Conservation (phyloP, 2,113 vertebrate genomes). For the Cynopterus brachyotis region DNA sequence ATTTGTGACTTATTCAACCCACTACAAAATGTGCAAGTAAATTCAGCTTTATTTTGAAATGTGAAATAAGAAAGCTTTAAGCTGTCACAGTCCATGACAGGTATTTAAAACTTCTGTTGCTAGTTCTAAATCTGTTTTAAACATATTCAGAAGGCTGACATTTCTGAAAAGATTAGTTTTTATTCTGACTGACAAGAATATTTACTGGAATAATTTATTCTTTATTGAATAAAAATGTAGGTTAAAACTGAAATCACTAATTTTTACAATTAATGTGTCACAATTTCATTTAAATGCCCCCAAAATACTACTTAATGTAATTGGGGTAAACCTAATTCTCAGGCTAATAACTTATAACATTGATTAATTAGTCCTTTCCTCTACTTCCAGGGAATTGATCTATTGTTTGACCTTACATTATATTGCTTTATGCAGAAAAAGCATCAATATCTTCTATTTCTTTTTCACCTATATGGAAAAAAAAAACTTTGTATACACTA, state of each 20-base stretch:
- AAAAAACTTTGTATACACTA: neutral
- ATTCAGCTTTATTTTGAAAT: neutral
- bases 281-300: neutral
- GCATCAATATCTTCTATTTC: neutral
- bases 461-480: neutral
- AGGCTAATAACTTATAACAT: neutral
- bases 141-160: neutral
- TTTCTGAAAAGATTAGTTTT: neutral
- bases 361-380: neutral
- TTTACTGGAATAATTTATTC: neutral
- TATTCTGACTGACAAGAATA: neutral
- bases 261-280: neutral
- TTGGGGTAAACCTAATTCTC: neutral
- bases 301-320: neutral
- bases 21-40: neutral
- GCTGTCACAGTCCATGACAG: neutral
- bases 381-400: rapidly evolving
- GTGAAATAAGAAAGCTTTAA: neutral
- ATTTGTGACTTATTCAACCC: neutral
- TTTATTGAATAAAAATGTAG: neutral
- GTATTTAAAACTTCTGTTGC: constrained; percentile 28
- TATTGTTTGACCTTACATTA: neutral
- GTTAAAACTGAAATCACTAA: neutral
- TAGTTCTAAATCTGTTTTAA: neutral
- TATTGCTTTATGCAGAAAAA: neutral